phyloP scores from a whole-genome alignment of 35 echinoderm and acorn worm species.

The Heliocidaris erythrogramma region DNA sequence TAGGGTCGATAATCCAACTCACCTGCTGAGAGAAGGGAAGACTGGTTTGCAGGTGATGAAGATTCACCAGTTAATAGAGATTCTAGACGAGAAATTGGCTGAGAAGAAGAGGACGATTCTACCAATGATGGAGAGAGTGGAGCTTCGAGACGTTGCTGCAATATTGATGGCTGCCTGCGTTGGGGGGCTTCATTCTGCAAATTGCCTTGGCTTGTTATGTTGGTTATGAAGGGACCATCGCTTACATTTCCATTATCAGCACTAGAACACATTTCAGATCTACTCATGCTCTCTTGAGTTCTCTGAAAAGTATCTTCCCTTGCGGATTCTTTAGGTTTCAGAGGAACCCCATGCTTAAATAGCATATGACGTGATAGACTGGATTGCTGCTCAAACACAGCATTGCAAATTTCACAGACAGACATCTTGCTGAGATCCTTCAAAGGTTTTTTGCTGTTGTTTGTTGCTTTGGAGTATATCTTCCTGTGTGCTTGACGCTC shows the following conservation, averaged over 20 bases:
- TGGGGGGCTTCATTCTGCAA: not conserved
- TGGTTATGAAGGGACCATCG: not conserved
- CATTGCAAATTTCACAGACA: conserved; percentile 43
- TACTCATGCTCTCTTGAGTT: not conserved
- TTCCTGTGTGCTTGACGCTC: conserved; percentile 20
- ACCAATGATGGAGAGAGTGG: not conserved
- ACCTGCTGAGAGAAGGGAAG: not conserved
- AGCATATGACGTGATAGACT: conserved; percentile 25
- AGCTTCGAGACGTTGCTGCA: conserved; percentile 9
- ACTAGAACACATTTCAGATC: too few species aligned
- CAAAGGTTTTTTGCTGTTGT: not conserved
- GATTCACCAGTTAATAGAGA: not conserved
- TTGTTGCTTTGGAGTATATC: not conserved
- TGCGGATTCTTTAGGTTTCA: not conserved
- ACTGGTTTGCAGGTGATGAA: not conserved
- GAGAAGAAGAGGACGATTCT: not conserved
- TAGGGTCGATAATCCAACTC: not conserved
- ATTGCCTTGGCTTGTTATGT: not conserved
- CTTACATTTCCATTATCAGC: not conserved
- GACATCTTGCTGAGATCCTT: conserved; percentile 26
- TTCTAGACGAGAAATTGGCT: conserved; percentile 5
- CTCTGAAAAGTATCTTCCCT: not conserved
- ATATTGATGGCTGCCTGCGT: not conserved
- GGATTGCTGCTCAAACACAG: conserved; percentile 25
- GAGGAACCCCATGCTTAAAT: conserved; percentile 30